Evolutionary conservation across 1,140 invertebrate genomes (phyloP).

Genomic region (Carcinoscorpius rotundicauda): DNA sequence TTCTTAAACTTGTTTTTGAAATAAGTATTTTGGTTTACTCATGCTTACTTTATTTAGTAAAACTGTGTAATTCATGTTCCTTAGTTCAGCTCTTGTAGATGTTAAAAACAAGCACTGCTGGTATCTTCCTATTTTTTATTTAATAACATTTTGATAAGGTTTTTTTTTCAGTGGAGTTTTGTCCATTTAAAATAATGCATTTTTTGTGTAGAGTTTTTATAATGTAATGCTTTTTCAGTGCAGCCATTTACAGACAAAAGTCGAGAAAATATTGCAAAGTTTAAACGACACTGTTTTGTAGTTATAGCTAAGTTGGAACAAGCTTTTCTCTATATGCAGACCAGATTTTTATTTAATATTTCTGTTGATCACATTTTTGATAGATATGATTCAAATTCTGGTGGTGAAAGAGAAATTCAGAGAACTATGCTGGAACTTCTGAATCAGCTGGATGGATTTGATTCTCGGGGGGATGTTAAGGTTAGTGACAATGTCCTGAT

Average conservation of each 20-base stretch:
- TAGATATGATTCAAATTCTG: slow-evolving; percentile 95
- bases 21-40: no score
- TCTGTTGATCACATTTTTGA: background rate
- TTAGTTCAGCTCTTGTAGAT: no score
- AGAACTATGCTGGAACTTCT: slow-evolving; percentile 98
- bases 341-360: slow-evolving; percentile 3
- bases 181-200: background rate
- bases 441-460: slow-evolving; percentile 98
- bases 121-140: no score
- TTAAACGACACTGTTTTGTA: no score
- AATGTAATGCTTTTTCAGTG: background rate
- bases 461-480: slow-evolving; percentile 90
- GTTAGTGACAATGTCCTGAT: slow-evolving; percentile 35
- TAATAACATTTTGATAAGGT: no score
- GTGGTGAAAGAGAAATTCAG: slow-evolving; percentile 98
- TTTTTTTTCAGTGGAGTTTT: no score
- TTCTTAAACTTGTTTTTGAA: no score
- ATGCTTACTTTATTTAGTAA: no score
- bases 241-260: background rate
- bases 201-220: background rate
- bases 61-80: no score
- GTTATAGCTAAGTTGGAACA: no score
- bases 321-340: slow-evolving; percentile 4
- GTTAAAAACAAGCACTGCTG: no score
- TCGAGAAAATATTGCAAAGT: no score